phyloP scores from a whole-genome alignment of 2,113 vertebrate species.

The Lagopus muta region DNA sequence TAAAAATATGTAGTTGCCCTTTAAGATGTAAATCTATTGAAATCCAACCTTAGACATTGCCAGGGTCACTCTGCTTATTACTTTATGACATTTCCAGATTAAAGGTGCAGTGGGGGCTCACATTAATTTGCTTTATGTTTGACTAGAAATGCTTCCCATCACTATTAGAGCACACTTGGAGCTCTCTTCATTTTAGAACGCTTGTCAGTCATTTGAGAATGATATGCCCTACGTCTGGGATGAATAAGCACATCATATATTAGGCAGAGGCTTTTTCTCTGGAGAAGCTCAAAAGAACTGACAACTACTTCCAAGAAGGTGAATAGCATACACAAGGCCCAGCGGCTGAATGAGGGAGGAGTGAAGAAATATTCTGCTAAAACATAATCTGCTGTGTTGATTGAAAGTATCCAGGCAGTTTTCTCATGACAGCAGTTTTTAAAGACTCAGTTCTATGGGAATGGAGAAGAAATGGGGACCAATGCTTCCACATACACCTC shows the following conservation, averaged over 20 bases:
- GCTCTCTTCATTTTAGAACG: constrained; percentile 83
- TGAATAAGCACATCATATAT: constrained; percentile 84
- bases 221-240: constrained; percentile 76
- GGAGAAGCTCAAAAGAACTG: constrained; percentile 55
- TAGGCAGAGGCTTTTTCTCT: constrained; percentile 74
- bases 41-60: constrained; percentile 70
- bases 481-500: not conserved
- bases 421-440: not conserved
- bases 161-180: constrained; percentile 76
- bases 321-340: constrained; percentile 41
- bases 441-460: not conserved
- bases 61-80: constrained; percentile 81
- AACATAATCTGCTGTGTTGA: not conserved
- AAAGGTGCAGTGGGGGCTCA: constrained; percentile 81
- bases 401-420: not conserved
- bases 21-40: constrained; percentile 85
- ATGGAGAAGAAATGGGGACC: not conserved
- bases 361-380: not conserved
- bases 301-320: constrained; percentile 59
- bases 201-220: constrained; percentile 87
- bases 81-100: constrained; percentile 86
- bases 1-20: constrained; percentile 63
- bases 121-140: constrained; percentile 91
- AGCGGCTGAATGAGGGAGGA: not conserved
- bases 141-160: constrained; percentile 84